Conservation (phyloP, 2,888 invertebrate species). For the Apamea anceps region DNA sequence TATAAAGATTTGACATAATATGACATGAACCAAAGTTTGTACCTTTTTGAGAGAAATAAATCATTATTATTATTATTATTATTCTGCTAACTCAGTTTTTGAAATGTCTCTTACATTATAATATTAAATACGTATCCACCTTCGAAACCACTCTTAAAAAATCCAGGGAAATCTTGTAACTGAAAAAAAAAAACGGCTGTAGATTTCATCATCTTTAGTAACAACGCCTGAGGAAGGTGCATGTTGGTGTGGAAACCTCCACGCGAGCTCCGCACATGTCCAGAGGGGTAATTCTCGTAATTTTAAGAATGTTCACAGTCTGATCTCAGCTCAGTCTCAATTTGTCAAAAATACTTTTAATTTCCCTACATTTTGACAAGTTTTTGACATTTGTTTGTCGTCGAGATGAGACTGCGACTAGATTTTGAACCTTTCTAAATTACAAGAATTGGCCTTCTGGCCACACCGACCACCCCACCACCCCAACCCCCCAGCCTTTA, state of each 20-base stretch:
- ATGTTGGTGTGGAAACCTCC: constrained; percentile 41
- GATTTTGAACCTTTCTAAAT: no score
- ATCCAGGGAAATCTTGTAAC: constrained; percentile 11
- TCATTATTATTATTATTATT: no score
- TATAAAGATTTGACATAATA: no score
- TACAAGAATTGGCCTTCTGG: background rate
- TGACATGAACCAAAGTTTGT: no score
- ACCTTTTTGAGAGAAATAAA: no score
- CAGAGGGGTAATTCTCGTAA: background rate
- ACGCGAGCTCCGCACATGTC: constrained; percentile 65
- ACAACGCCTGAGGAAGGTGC: constrained; percentile 30
- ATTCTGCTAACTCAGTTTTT: background rate
- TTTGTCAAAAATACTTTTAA: no score
- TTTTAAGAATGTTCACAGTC: no score
- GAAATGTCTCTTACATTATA: background rate
- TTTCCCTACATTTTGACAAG: no score
- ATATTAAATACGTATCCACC: background rate
- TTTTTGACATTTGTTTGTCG: no score
- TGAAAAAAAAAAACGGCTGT: constrained; percentile 19
- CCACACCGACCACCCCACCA: constrained; percentile 31
- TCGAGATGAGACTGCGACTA: no score
- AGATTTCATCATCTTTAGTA: constrained; percentile 18
- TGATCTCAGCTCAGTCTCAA: no score
- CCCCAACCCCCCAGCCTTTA: constrained; percentile 47
- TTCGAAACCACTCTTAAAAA: background rate